Conservation (phyloP, 2,113 vertebrate species). For the Agelaius phoeniceus region DNA sequence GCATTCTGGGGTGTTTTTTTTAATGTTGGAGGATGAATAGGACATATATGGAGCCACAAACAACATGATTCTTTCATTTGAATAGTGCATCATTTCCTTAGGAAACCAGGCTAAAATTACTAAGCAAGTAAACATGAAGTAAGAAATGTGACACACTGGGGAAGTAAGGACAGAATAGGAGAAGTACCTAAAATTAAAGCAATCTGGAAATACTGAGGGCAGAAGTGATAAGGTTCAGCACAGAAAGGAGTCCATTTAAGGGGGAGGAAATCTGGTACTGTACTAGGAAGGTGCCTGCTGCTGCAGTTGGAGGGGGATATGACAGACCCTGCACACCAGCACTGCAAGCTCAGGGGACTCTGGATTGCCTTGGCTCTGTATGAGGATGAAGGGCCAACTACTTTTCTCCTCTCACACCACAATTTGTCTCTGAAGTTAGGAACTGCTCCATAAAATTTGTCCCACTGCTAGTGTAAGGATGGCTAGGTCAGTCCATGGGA, state of each 20-base stretch:
- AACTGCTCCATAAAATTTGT: not conserved
- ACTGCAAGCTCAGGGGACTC: not conserved
- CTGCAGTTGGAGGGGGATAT: not conserved
- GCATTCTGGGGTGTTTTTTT: not conserved
- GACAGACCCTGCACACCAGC: rapidly evolving
- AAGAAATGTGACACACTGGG: not conserved
- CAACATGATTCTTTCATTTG: not conserved
- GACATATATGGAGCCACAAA: not conserved
- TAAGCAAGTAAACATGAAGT: not conserved
- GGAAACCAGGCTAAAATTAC: conserved; percentile 35
- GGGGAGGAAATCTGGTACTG: not conserved
- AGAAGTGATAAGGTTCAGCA: not conserved
- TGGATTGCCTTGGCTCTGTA: not conserved
- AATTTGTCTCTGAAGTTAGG: not conserved
- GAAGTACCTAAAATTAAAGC: conserved; percentile 30
- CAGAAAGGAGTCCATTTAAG: not conserved
- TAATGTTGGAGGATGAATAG: not conserved
- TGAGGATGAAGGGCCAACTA: not conserved
- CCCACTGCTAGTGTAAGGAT: not conserved
- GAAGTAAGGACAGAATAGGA: conserved; percentile 29
- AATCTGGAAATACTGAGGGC: not conserved
- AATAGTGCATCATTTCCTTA: not conserved
- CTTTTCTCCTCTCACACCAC: not conserved
- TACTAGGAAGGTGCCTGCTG: not conserved
- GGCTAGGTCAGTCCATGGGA: not conserved